Evolutionary conservation across 1,140 invertebrate species (phyloP), one percentile per base, ranked within the genome.

Genomic region (Onthophagus taurus): DNA sequence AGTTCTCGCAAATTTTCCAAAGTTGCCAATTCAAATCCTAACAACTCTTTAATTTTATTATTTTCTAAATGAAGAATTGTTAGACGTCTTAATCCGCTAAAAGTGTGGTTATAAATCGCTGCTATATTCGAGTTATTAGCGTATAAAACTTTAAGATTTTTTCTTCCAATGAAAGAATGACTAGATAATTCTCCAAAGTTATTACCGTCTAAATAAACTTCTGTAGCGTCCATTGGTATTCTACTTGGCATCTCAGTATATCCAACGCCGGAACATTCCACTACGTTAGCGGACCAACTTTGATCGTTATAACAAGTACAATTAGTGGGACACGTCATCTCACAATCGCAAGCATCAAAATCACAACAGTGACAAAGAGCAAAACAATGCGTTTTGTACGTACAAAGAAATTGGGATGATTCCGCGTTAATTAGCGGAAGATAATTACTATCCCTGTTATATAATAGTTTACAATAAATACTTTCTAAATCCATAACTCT

Each of bases 261-360:
- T 42, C 78, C 80, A 24, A 78, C 78, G 24, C 77, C 78, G 0
- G 86, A 87, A 68, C 89, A 94, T 63, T 93, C 89, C 11, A 93
- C 89, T 41, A 95, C 86, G 64, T 95, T 94, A 9, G 85, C 83
- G 11, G 85, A 83, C 90, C 90, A 95, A 24, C 85, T 83, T 60
- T 92, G 87, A 66, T 94, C 89, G 62, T 93, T 88, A 72, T 90
- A 94, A 59, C 90, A 94, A 12, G 85, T 89, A 67, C 90, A 95
- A 64, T 93, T 91, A 31, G 78, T 81, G 11, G 90, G 90, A 63
- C 90, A 95, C 36, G 85, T 91, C 89, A 92, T 92, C 74, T 92
- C 86, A 69, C 89, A 93, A 70, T 92, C 89, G 70, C 90, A 94
- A 36, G 89, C 88, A 62, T 92, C 89, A 65, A 91, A 93, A 65